phyloP scores from a whole-genome alignment of 2,888 invertebrate genomes.

The Nysson spinosus region DNA sequence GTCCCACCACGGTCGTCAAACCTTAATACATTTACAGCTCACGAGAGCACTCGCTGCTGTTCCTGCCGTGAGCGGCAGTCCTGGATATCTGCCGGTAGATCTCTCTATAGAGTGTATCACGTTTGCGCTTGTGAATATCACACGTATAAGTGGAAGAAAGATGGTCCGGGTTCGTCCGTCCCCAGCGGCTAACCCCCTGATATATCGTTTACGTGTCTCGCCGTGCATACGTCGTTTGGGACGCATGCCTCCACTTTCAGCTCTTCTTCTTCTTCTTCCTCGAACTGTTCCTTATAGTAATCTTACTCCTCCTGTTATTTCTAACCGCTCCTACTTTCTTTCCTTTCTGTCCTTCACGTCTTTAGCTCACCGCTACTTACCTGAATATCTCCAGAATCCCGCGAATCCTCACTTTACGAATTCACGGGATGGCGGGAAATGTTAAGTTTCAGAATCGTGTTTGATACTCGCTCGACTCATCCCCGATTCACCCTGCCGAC shows the following conservation, averaged over 20 bases:
- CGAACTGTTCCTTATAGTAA: conserved; percentile 34
- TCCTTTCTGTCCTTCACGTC: conserved; percentile 10
- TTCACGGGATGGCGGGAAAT: conserved; percentile 68
- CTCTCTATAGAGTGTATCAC: conserved; percentile 72
- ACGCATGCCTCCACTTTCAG: conserved; percentile 75
- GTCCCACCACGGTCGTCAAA: conserved; percentile 76
- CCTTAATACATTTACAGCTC: conserved; percentile 77
- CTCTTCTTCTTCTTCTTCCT: conserved; percentile 49
- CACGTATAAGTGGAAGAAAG: conserved; percentile 75
- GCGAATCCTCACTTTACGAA: conserved; percentile 73
- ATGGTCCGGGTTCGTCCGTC: conserved; percentile 75
- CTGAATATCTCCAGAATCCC: conserved; percentile 57
- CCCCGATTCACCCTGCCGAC: conserved; percentile 12
- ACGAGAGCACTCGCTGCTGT: conserved; percentile 62
- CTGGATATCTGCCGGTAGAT: conserved; percentile 65
- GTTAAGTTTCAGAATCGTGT: conserved; percentile 58
- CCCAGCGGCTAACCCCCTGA: conserved; percentile 77
- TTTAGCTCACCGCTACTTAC: conserved; percentile 12
- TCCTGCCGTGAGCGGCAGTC: conserved; percentile 53
- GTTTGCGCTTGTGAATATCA: conserved; percentile 74
- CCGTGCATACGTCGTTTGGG: conserved; percentile 77
- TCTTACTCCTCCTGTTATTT: conserved; percentile 18
- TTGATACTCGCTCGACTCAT: conserved; percentile 31
- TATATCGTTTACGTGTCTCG: conserved; percentile 78
- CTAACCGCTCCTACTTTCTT: neutral